Evolutionary conservation across 1,140 invertebrate species (phyloP).

Genomic region (Palaemon carinicauda): DNA sequence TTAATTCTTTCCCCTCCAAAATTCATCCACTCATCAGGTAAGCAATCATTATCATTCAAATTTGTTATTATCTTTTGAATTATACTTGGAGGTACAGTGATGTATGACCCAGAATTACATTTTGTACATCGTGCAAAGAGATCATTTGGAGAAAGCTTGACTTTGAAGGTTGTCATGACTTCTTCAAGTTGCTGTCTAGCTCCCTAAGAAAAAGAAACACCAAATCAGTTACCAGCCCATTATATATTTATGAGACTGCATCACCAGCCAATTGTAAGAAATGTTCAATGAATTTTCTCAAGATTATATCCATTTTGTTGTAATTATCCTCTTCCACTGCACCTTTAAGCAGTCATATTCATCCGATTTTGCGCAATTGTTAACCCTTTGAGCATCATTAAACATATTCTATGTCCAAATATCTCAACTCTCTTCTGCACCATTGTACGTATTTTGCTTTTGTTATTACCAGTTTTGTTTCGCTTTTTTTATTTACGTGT

Average conservation of each 20-base stretch:
- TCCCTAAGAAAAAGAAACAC: background rate
- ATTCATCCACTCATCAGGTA: background rate
- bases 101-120: conserved; percentile 21
- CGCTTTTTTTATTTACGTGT: too few relatives aligned
- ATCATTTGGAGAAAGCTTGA: conserved; percentile 31
- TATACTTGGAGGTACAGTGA: conserved; percentile 4
- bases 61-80: background rate
- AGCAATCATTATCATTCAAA: background rate
- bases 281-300: too few relatives aligned
- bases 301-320: too few relatives aligned
- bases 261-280: too few relatives aligned
- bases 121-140: conserved; percentile 38
- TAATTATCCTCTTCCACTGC: too few relatives aligned
- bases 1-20: conserved; percentile 17
- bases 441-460: too few relatives aligned
- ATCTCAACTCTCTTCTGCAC: too few relatives aligned
- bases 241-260: background rate
- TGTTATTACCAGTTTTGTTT: too few relatives aligned
- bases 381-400: too few relatives aligned
- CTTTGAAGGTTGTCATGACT: conserved; percentile 5
- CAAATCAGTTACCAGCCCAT: background rate
- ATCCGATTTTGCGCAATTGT: too few relatives aligned
- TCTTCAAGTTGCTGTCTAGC: conserved; percentile 22
- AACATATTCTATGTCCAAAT: too few relatives aligned
- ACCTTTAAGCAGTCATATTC: too few relatives aligned